Evolutionary conservation across 2,113 vertebrate species (phyloP), one percentile per base, ranked within the genome.

Genomic region (Danionella cerebrum): DNA sequence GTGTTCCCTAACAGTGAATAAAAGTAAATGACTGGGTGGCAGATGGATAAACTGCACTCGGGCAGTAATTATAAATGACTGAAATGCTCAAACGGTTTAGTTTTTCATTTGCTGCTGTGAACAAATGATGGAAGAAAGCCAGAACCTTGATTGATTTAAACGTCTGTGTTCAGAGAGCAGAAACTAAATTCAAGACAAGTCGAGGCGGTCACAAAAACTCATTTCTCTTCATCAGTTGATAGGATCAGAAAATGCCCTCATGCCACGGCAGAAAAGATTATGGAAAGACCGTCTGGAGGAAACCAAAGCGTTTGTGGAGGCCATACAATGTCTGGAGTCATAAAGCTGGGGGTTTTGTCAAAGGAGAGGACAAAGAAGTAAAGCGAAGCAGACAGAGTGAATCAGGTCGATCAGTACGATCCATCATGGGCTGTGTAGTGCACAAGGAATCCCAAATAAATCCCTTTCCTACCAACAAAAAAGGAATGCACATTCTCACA

Each of bases 381-480:
- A 45, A 60, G 39, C 45, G 39, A 60, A 45, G 5, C 45, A 14
- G 57, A 60, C 57, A 60, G 57, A 44, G 16, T 60, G 57, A 45
- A 60, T 44, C 57, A 31, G 57, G 39, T 31, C 31, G 38, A 60
- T 60, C 57, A 60, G 39, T 12, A 44, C 38, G 19, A 21, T 44
- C 57, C 14, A 44, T 60, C 39, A 60, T 44, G 11, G 16, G 9
- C 14, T 27, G n/a, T n/a, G 25, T 8, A 2, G 24, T 31, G 57
- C 45, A 25, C 25, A 29, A 14, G 18, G 57, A 60, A 60, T 45
- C 24, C 41, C 57, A 31, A 44, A 60, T 31, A 19, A 24, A 4
- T 13, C 14, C 9, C 39, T 6, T 31, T 45, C 38, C 22, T 10
- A 25, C 38, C n/a, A 33, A 58, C 19, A 25, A 7, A 6, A 9